phyloP scores from a whole-genome alignment of 1,140 invertebrate species.

The Thalassaphorura encarpata region DNA sequence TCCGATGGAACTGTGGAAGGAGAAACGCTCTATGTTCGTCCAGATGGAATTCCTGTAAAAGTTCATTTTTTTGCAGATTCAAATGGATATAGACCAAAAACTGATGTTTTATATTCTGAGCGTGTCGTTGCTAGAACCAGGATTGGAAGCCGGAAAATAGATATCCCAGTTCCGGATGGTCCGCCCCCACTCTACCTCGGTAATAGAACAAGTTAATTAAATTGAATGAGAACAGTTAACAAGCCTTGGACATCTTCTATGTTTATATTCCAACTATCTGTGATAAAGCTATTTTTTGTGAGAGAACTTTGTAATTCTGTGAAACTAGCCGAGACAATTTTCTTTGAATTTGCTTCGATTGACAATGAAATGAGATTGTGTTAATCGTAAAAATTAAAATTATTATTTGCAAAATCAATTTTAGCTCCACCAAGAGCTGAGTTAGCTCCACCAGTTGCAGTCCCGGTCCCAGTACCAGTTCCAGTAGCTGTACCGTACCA shows the following conservation, averaged over 20 bases:
- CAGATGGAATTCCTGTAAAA: constrained; percentile 28
- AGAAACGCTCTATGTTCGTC: constrained; percentile 27
- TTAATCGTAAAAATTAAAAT: too few relatives aligned
- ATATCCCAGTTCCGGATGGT: constrained; percentile 17
- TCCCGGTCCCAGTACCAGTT: background rate
- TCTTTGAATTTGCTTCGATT: too few relatives aligned
- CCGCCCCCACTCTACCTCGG: background rate
- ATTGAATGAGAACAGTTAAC: too few relatives aligned
- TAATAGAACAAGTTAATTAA: background rate
- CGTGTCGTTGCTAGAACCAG: constrained; percentile 5
- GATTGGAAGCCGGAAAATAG: constrained; percentile 6
- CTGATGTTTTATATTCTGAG: constrained; percentile 31
- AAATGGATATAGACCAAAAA: constrained; percentile 28
- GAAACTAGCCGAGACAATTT: too few relatives aligned
- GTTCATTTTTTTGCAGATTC: constrained; percentile 32
- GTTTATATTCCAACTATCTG: too few relatives aligned
- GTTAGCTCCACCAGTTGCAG: background rate
- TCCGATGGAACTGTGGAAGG: constrained; percentile 32
- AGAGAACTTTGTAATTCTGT: too few relatives aligned
- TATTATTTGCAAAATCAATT: too few relatives aligned
- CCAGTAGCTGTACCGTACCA: background rate
- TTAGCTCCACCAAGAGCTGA: constrained; percentile 7
- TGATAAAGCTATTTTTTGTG: too few relatives aligned
- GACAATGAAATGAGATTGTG: too few relatives aligned
- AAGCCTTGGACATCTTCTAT: too few relatives aligned